Conservation (phyloP, 2,888 invertebrate species). For the Ypsolopha sequella region DNA sequence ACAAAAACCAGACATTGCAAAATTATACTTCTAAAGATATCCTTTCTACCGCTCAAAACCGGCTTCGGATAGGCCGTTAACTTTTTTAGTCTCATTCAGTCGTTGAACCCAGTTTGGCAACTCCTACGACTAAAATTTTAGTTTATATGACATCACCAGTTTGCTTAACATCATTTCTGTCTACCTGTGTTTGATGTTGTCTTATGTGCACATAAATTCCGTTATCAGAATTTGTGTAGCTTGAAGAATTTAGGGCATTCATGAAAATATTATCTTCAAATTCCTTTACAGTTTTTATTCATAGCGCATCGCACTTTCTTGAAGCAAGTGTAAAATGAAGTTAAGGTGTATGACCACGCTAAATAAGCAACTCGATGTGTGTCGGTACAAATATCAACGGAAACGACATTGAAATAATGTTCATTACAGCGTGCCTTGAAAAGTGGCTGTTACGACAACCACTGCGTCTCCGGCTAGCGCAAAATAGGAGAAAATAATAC, state of each 20-base stretch:
- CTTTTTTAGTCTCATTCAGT: slow-evolving; percentile 16
- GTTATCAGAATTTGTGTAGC: not conserved
- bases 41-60: slow-evolving; percentile 18
- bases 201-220: not conserved
- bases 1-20: not conserved
- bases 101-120: slow-evolving; percentile 20
- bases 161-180: slow-evolving; percentile 23
- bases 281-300: not conserved
- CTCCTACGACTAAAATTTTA: slow-evolving; percentile 10
- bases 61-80: slow-evolving; percentile 19
- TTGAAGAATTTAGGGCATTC: not conserved
- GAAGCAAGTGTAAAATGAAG: not conserved
- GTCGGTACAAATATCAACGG: too few relatives aligned
- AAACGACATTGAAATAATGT: too few relatives aligned
- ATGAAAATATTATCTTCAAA: too few relatives aligned
- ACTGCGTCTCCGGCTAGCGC: too few relatives aligned
- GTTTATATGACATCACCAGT: slow-evolving; percentile 21
- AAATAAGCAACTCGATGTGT: too few relatives aligned
- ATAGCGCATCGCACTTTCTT: too few relatives aligned
- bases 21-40: slow-evolving; percentile 16
- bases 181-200: slow-evolving; percentile 20
- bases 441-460: too few relatives aligned
- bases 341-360: too few relatives aligned
- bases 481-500: too few relatives aligned
- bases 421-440: too few relatives aligned